Conservation (phyloP, 2,888 invertebrate genomes). For the Cephonodes hylas region DNA sequence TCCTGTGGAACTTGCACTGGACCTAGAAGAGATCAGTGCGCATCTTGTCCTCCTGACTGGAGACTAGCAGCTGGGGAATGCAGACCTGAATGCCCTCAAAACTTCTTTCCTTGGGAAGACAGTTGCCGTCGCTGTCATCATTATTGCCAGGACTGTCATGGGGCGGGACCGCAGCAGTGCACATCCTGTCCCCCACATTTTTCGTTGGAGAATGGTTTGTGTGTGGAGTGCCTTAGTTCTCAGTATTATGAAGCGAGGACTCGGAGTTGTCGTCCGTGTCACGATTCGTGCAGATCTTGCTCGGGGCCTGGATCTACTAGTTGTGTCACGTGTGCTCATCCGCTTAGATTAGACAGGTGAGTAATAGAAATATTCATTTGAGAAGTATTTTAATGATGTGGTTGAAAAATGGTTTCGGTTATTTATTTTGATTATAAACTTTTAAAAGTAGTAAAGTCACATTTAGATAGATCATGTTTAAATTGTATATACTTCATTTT, state of each 20-base stretch:
- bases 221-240: conserved; percentile 87
- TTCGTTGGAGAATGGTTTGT: conserved; percentile 85
- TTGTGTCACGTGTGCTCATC: conserved; percentile 85
- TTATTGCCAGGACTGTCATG: conserved; percentile 92
- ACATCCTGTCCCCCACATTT: conserved; percentile 87
- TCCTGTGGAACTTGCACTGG: conserved; percentile 93
- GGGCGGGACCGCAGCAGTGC: conserved; percentile 88
- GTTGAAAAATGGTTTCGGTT: background rate
- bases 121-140: conserved; percentile 94
- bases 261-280: conserved; percentile 86
- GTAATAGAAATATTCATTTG: conserved; percentile 20
- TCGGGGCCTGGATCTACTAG: conserved; percentile 86
- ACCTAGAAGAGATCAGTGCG: conserved; percentile 91
- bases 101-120: conserved; percentile 90
- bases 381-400: background rate
- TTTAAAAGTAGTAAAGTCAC: no score
- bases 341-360: conserved; percentile 85
- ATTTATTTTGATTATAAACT: background rate
- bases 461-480: no score
- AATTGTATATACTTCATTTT: no score
- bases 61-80: conserved; percentile 91
- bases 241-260: conserved; percentile 87
- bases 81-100: conserved; percentile 90
- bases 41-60: conserved; percentile 90
- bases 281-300: conserved; percentile 86